Evolutionary conservation across 2,113 vertebrate genomes (phyloP), one percentile per base, ranked within the genome.

Genomic region (Acrocephalus arundinaceus): DNA sequence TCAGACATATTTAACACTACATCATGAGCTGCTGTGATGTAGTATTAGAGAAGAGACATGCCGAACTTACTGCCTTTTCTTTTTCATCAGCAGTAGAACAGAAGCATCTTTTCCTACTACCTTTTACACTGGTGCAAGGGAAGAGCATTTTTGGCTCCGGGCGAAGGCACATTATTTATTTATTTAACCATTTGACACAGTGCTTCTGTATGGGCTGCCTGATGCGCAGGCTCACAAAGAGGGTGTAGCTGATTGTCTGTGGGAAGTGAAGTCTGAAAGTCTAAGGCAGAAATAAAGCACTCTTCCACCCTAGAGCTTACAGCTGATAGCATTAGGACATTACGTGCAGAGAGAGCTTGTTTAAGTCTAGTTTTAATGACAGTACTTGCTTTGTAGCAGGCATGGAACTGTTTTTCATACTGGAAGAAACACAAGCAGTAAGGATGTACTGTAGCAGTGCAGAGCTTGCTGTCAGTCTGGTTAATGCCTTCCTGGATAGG

Each of bases 1-100:
- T 96, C 91, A 93, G 94, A 92, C 77, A 73, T 81, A 81, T 94
- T 96, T 93, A 96, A 91, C 33, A 75, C 70, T 18, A 43, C 41
- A 77, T 84, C 27, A 9, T 65, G 89, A 94, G 78, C 81, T 92
- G 59, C 72, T n/a, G 57, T 65, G 94, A 96, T 91, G 87, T 65
- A 88, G 92, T 59, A 77, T 81, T 67, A 93, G 63, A 71, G 41
- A 79, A 93, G 87, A 96, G 86, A 94, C 20, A 54, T 8, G 11
- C 73, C 9, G 6, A 78, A 51, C 28, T 90, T 71, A 31, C 43
- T 55, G 71, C 37, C 78, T 83, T 71, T 58, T 10, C 74, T 49
- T 85, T 78, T 68, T 62, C 58, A 62, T 73, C 65, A 37, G 28
- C 6, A 55, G 57, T 17, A 79, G 51, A 91, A 75, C 67, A 73